Conservation (phyloP, 2,797 vertebrate species). For the Chromobotia macracanthus region DNA sequence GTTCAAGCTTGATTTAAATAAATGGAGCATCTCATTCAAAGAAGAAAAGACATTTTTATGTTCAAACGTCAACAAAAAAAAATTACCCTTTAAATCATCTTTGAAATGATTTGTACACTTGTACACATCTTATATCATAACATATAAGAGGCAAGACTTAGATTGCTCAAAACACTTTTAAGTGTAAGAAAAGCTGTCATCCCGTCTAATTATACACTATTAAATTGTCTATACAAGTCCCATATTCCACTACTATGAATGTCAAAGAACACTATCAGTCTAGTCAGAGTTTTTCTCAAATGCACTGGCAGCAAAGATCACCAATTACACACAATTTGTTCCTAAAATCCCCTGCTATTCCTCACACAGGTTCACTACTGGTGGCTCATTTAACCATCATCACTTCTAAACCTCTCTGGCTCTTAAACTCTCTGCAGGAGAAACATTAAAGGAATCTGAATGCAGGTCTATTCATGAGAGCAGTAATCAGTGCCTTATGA, state of each 20-base stretch:
- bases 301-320: constrained; percentile 66
- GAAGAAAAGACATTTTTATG: neutral
- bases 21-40: neutral
- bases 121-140: neutral
- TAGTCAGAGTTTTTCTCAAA: constrained; percentile 70
- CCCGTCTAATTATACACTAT: constrained; percentile 7
- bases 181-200: neutral
- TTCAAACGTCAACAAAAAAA: neutral
- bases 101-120: neutral
- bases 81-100: neutral
- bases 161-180: constrained; percentile 3
- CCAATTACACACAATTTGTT: constrained; percentile 76
- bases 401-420: neutral
- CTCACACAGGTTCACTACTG: neutral
- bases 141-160: neutral
- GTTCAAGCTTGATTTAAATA: constrained; percentile 4
- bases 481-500: constrained; percentile 5
- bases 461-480: neutral
- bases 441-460: constrained; percentile 2
- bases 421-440: neutral
- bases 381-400: neutral
- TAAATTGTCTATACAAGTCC: constrained; percentile 8
- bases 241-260: neutral
- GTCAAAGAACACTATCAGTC: constrained; percentile 63
- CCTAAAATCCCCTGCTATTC: constrained; percentile 65